phyloP scores from a whole-genome alignment of 2,888 invertebrate species.

The Ptychoptera albimana region DNA sequence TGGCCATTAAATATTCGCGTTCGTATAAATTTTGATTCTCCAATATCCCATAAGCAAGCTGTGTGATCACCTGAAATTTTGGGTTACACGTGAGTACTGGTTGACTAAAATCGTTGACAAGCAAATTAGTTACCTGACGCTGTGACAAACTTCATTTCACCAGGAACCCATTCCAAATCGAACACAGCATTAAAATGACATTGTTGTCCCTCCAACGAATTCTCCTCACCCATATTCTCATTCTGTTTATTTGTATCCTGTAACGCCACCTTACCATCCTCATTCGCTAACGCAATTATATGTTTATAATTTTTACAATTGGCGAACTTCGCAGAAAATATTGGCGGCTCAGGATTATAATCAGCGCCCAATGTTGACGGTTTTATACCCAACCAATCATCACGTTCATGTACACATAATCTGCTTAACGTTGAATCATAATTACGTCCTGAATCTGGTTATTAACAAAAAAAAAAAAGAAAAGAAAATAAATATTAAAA shows the following conservation, averaged over 20 bases:
- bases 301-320: conserved; percentile 48
- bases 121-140: conserved; percentile 46
- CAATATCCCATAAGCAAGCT: conserved; percentile 62
- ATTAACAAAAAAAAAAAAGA: conserved; percentile 7
- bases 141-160: conserved; percentile 60
- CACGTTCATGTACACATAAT: conserved; percentile 42
- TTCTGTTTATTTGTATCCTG: conserved; percentile 34
- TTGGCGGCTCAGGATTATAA: conserved; percentile 50
- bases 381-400: conserved; percentile 48
- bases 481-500: neutral
- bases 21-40: conserved; percentile 32
- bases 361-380: conserved; percentile 32
- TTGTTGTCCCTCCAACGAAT: conserved; percentile 34
- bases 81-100: no score
- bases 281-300: conserved; percentile 67
- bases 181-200: conserved; percentile 80
- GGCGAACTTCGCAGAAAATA: conserved; percentile 67
- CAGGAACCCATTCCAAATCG: conserved; percentile 74
- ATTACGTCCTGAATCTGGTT: conserved; percentile 38
- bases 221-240: conserved; percentile 24
- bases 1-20: conserved; percentile 55
- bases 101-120: neutral
- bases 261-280: conserved; percentile 49
- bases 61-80: conserved; percentile 52
- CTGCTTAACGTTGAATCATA: conserved; percentile 49